These are phyloP conservation scores for Riparia riparia DNA, from an alignment of 2,113 vertebrate species.

Conservation along the genomic window DNA sequence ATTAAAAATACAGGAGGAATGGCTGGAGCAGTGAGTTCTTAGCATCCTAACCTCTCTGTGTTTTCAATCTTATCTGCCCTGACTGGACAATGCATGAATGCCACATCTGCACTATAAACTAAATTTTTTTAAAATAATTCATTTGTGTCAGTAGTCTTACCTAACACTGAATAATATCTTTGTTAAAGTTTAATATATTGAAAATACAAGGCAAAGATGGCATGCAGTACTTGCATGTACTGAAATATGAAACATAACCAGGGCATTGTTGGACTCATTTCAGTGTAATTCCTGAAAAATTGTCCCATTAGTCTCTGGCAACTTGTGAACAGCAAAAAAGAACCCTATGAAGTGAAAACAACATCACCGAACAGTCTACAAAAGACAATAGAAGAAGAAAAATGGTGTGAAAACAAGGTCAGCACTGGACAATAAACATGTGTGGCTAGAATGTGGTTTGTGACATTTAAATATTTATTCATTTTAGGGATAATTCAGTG, in stretches of 20 bases:
- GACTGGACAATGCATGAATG: neutral
- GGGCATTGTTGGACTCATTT: neutral
- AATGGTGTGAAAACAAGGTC: conserved; percentile 44
- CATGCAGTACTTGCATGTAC: neutral
- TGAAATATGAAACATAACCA: conserved; percentile 32
- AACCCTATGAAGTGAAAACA: conserved; percentile 3
- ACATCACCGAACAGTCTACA: neutral
- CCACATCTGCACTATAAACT: neutral
- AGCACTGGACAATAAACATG: neutral
- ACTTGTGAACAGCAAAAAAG: neutral
- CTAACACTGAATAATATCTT: neutral
- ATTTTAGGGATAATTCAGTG: conserved; percentile 11
- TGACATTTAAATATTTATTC: conserved; percentile 55
- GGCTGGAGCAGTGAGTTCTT: neutral
- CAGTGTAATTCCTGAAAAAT: conserved; percentile 39
- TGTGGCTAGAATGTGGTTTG: neutral
- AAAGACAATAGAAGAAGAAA: conserved; percentile 31
- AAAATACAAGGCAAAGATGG: neutral
- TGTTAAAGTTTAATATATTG: neutral
- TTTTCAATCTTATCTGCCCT: neutral
- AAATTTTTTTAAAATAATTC: neutral
- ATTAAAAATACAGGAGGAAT: neutral
- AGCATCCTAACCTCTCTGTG: neutral
- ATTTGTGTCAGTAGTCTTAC: neutral
- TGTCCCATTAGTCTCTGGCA: conserved; percentile 18